Evolutionary conservation across 2,888 invertebrate species (phyloP), one percentile per base, ranked within the genome.

Genomic region (Xylocampa areola): DNA sequence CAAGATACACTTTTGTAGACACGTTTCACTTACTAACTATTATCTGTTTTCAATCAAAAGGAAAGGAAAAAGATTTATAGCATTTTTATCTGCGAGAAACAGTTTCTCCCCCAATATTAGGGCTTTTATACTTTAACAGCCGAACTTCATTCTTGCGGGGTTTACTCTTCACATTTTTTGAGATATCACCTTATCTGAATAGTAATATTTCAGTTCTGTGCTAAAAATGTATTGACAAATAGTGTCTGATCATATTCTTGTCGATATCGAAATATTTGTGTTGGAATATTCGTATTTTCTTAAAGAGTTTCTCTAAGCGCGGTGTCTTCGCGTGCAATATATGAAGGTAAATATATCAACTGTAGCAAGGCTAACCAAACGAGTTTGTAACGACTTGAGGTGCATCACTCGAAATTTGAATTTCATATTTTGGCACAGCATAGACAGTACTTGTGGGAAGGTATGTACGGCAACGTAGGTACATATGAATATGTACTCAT

Each of bases 381-480:
- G 86, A 86, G 85, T 85, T 85, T 84, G 82, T 86, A 85, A 87
- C 85, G 86, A 86, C 84, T 84, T 81, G 78, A 82, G 79, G 80
- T 80, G 80, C 84, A 84, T 84, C 85, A 79, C 75, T 76, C 68
- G 49, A 60, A 66, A 83, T 85, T 81, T 84, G 80, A 85, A 85
- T 83, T 85, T 85, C 81, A 85, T 82, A 83, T 85, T 79, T 78
- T 57, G 79, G 76, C 68, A 62, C 68, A 66, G 68, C 67, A 72
- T 75, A 75, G 74, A 79, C 76, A 76, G 79, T 74, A 72, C 77
- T 79, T 75, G 49, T 49, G 32, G 52, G 32, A 21, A 51, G 57
- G 49, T 57, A 58, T 47, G 43, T 50, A 36, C 39, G 19, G 14
- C 33, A 14, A 33, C 14, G 35, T n/a, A n/a, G 10, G 25, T 37